Evolutionary conservation across 2,113 vertebrate genomes (phyloP).

Genomic region (Caranx ignobilis): DNA sequence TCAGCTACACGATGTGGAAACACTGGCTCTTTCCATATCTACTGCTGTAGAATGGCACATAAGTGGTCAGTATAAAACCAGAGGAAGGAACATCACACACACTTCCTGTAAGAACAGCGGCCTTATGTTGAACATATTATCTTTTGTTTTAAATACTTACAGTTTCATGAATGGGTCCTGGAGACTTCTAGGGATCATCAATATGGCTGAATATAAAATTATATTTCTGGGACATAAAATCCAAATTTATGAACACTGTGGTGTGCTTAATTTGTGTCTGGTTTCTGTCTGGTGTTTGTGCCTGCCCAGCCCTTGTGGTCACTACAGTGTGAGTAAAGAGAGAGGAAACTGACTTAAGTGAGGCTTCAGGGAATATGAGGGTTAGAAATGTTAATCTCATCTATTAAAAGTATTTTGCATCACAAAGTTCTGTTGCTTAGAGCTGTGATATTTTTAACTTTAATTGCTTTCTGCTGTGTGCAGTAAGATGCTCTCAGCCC

Average conservation of each 20-base stretch:
- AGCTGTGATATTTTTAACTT: conserved; percentile 25
- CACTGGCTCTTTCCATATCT: background rate
- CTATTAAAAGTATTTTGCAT: conserved; percentile 4
- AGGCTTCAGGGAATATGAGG: background rate
- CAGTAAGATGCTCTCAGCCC: background rate
- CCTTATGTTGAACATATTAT: too few species aligned
- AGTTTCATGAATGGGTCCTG: too few species aligned
- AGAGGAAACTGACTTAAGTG: conserved; percentile 7
- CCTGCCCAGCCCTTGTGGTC: background rate
- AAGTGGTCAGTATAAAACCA: background rate
- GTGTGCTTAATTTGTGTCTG: too few species aligned
- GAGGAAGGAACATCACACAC: too few species aligned
- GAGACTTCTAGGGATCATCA: too few species aligned
- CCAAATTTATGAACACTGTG: too few species aligned
- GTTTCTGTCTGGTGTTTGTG: too few species aligned
- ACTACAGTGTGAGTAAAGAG: background rate
- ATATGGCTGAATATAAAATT: too few species aligned
- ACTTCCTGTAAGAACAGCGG: too few species aligned
- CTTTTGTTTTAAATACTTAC: too few species aligned
- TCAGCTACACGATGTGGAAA: background rate
- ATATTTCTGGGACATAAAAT: too few species aligned
- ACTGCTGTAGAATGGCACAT: too few species aligned
- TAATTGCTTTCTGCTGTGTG: conserved; percentile 5
- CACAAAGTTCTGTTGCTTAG: background rate
- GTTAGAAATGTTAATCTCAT: conserved; percentile 2